Evolutionary conservation across 1,140 invertebrate species (phyloP).

Genomic region (Heterodera schachtii): DNA sequence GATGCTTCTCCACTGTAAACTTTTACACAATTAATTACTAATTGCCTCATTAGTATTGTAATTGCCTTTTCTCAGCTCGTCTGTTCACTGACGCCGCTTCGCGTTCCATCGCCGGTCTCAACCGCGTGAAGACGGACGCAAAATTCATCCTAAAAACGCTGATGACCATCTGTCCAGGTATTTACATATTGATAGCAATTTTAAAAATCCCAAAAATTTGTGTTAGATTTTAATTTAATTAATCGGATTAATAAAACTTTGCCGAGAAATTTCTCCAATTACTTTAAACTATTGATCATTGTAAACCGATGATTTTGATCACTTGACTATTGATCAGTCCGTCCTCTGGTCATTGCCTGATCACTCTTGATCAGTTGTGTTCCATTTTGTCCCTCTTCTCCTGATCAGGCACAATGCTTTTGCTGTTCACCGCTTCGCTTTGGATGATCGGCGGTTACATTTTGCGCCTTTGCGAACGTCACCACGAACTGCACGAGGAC

Average conservation of each 20-base stretch:
- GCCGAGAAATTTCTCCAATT: no score
- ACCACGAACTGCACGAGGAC: conserved; percentile 61
- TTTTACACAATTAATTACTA: background rate
- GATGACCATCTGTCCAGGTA: conserved; percentile 99
- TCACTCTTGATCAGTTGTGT: no score
- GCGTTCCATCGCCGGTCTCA: conserved; percentile 83
- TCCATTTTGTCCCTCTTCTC: background rate
- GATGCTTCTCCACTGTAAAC: conserved; percentile 22
- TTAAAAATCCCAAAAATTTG: no score
- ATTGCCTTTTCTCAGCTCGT: conserved; percentile 71
- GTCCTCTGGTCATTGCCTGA: no score
- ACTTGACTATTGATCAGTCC: background rate
- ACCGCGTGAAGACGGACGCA: conserved; percentile 99
- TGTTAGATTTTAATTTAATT: no score
- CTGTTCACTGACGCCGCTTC: conserved; percentile 95
- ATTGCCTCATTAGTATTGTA: background rate
- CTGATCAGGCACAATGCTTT: conserved; percentile 81
- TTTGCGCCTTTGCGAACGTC: conserved; percentile 96
- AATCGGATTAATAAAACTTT: no score
- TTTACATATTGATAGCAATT: conserved; percentile 66
- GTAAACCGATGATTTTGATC: no score
- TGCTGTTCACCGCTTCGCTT: conserved; percentile 75
- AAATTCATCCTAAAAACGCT: conserved; percentile 97
- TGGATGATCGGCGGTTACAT: conserved; percentile 99
- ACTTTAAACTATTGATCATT: no score